A percentile compares a stretch with the other conserved stretches of the same genome.
phyloP scores from a whole-genome alignment of 2,113 vertebrate genomes.

The rabbit (Oryctolagus cuniculus) region DNA sequence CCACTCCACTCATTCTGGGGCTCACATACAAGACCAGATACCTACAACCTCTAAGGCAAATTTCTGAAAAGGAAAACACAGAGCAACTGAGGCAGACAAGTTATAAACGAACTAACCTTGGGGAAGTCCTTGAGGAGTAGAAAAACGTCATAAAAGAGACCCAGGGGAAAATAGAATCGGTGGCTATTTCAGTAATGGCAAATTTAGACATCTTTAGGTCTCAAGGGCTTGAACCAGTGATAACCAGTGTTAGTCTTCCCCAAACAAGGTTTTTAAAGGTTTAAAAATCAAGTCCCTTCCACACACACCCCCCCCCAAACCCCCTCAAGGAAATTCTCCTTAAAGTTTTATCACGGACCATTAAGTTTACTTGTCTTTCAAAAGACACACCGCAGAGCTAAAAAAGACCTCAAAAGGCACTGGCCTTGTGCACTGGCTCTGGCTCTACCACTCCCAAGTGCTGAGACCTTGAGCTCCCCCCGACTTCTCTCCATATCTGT shows the following conservation, averaged over 20 bases:
- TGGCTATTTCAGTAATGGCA: neutral
- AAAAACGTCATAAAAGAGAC: neutral
- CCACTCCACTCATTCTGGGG: neutral
- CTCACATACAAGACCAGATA: neutral
- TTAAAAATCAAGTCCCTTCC: neutral
- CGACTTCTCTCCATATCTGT: neutral
- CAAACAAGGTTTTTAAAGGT: conserved; percentile 19
- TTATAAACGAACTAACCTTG: neutral
- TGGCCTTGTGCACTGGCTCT: no score
- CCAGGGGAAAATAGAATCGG: neutral
- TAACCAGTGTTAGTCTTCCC: neutral
- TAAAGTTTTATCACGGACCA: conserved; percentile 56
- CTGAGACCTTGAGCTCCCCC: neutral
- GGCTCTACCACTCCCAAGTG: neutral
- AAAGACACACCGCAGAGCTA: neutral
- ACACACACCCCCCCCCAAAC: neutral
- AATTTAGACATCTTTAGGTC: conserved; percentile 17
- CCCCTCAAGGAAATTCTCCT: conserved; percentile 34
- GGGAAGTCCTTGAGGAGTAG: conserved; percentile 7
- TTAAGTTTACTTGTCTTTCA: conserved; percentile 56
- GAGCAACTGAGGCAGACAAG: neutral
- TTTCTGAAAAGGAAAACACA: neutral
- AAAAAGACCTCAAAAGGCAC: neutral
- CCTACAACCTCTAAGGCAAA: neutral
- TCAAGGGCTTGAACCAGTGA: neutral